These are phyloP conservation scores for Dasyurus viverrinus DNA, from an alignment of 2,113 vertebrate species.

Conservation along the genomic window DNA sequence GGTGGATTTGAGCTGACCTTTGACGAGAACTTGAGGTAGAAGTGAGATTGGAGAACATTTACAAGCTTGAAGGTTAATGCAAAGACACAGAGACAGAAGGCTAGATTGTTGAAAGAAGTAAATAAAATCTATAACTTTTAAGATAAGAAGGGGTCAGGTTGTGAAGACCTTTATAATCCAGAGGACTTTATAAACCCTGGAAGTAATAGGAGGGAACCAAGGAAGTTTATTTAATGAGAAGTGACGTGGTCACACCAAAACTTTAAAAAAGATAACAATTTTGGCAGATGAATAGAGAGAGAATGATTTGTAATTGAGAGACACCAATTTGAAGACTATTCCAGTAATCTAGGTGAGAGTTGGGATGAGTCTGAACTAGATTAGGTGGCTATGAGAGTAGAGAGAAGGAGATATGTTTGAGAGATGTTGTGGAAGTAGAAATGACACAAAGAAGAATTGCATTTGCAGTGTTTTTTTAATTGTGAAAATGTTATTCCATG, in stretches of 20 bases:
- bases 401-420: background rate
- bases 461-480: too few relatives aligned
- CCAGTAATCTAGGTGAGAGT: background rate
- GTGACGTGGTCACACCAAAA: too few relatives aligned
- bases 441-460: too few relatives aligned
- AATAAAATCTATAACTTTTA: background rate
- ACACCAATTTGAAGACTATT: background rate
- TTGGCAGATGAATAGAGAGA: background rate
- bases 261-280: background rate
- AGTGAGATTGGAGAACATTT: too few relatives aligned
- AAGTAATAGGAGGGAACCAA: background rate
- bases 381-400: background rate
- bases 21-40: too few relatives aligned
- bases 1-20: too few relatives aligned
- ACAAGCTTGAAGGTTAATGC: too few relatives aligned
- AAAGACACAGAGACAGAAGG: background rate
- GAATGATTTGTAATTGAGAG: background rate
- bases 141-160: background rate
- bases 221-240: background rate
- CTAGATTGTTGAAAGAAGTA: background rate
- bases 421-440: too few relatives aligned
- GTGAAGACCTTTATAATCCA: background rate
- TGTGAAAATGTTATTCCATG: too few relatives aligned
- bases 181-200: background rate
- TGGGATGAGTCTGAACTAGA: background rate